Conservation (phyloP, 2,113 vertebrate genomes). For the Dasyprocta punctata region DNA sequence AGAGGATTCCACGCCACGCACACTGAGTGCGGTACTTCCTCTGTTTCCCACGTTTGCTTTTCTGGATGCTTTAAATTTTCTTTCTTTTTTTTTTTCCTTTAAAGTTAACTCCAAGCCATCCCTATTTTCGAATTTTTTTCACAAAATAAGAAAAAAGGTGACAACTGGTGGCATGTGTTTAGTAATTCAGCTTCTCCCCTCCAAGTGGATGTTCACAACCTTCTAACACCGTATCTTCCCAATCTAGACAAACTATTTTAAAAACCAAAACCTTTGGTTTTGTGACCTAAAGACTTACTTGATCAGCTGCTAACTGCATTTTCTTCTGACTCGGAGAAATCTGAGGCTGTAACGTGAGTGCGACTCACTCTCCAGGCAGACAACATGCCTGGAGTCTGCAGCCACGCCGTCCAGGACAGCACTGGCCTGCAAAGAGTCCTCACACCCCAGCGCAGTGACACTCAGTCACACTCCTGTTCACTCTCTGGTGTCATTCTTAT, state of each 20-base stretch:
- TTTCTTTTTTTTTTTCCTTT: too few species aligned
- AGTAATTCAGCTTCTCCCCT: neutral
- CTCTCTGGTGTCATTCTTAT: neutral
- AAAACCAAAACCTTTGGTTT: neutral
- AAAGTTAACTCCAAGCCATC: neutral
- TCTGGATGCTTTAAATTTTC: neutral
- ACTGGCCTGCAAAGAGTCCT: neutral
- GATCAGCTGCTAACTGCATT: neutral
- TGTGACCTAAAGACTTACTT: constrained; percentile 25
- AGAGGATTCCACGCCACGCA: neutral
- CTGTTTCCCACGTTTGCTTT: neutral
- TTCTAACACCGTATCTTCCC: neutral
- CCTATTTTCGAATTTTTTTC: neutral
- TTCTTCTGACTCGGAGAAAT: neutral
- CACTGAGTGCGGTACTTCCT: neutral
- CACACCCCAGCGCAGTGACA: neutral
- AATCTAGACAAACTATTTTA: constrained; percentile 36
- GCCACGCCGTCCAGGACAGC: neutral
- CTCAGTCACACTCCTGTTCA: neutral
- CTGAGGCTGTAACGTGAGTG: neutral
- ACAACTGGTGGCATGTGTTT: neutral
- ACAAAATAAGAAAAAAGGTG: neutral
- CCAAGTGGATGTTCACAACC: neutral
- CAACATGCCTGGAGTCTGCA: neutral
- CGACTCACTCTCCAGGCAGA: neutral